phyloP scores from a whole-genome alignment of 1,140 invertebrate genomes.

The Glossosoma conforme region DNA sequence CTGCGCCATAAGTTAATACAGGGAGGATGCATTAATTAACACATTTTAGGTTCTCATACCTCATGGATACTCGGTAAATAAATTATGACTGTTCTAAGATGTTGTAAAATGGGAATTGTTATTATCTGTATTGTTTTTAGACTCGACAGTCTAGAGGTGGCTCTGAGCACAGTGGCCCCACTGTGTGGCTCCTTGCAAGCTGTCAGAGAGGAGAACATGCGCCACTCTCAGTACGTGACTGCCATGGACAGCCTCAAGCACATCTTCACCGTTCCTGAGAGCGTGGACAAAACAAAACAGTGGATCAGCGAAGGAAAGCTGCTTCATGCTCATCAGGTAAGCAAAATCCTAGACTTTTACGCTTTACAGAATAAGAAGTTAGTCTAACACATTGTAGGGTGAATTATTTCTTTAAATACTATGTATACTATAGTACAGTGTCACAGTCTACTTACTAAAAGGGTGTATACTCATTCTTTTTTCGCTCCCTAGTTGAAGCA shows the following conservation, averaged over 20 bases:
- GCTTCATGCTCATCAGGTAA: constrained; percentile 84
- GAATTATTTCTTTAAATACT: too few species aligned
- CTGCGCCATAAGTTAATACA: too few species aligned
- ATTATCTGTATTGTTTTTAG: constrained; percentile 30
- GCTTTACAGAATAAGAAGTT: too few species aligned
- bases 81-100: too few species aligned
- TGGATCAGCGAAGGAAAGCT: constrained; percentile 94
- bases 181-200: constrained; percentile 75
- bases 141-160: constrained; percentile 45
- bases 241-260: constrained; percentile 98
- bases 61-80: too few species aligned
- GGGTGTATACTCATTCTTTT: too few species aligned
- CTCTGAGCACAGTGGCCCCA: constrained; percentile 43
- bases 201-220: constrained; percentile 87
- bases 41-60: too few species aligned
- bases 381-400: too few species aligned
- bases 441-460: too few species aligned
- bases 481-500: too few species aligned
- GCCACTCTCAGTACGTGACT: constrained; percentile 92
- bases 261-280: constrained; percentile 96
- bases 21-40: too few species aligned
- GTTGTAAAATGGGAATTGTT: neutral
- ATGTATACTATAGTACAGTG: too few species aligned
- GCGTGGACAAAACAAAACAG: constrained; percentile 89
- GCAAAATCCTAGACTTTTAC: neutral